These are phyloP conservation scores for Chymomyza procnemis DNA, from an alignment of 2,888 invertebrate species.

Conservation along the genomic window DNA sequence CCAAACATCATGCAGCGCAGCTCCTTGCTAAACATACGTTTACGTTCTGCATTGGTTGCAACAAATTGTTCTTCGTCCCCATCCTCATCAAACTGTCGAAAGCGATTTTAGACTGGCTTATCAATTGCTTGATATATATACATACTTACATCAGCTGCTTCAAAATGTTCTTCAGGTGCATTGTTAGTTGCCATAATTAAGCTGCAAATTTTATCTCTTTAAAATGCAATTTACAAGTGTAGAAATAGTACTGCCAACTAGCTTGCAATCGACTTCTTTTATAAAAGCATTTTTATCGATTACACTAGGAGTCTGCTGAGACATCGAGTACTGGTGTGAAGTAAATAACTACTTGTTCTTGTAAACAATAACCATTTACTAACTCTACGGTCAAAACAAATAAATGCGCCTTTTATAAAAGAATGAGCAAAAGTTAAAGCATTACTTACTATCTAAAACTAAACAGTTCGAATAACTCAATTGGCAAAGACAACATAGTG, in stretches of 20 bases:
- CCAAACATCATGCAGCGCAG: constrained; percentile 99
- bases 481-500: too few species aligned
- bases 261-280: background rate
- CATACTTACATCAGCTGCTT: constrained; percentile 67
- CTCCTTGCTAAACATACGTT: constrained; percentile 93
- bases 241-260: background rate
- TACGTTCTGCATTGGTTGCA: constrained; percentile 85
- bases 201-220: background rate
- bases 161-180: constrained; percentile 69
- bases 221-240: background rate
- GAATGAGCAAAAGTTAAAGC: too few species aligned
- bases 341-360: background rate
- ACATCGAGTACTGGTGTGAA: background rate
- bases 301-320: background rate
- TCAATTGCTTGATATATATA: background rate
- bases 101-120: background rate
- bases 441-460: too few species aligned
- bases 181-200: constrained; percentile 56
- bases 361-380: background rate
- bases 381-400: too few species aligned
- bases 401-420: too few species aligned
- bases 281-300: background rate
- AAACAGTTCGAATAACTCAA: too few species aligned
- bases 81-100: constrained; percentile 79
- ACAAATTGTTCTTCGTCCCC: constrained; percentile 85